Evolutionary conservation across 1,140 invertebrate genomes (phyloP), one percentile per base, ranked within the genome.

Genomic region (Eriocheir sinensis): DNA sequence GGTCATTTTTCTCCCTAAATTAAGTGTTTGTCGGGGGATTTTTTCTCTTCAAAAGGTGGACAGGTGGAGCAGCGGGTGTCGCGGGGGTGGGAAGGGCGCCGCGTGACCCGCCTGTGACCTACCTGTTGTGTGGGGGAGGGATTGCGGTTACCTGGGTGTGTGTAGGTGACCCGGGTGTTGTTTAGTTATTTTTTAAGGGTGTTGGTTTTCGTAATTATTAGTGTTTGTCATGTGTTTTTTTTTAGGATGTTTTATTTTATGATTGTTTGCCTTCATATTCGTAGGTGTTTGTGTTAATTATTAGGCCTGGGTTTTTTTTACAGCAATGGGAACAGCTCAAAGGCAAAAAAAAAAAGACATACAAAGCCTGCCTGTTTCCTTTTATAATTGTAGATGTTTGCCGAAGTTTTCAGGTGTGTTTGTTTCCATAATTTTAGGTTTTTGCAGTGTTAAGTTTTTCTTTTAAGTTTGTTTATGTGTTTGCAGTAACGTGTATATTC

Each of bases 1-100:
- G 85, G 85, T 88, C 85, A 88, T 88, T 88, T 88, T 88, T 88
- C 34, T 30, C 36, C 38, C 38, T 88, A 44, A 88, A 88, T 88
- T 88, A 88, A 88, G 85, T 88, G 85, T 41, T 88, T 40, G 85
- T 40, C 85, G 41, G 38, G 2, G 41, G 21, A 88, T 72, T 72
- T 72, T 53, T 72, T 72, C 60, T 72, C 60, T 72, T 72, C 60
- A n/a, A 72, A n/a, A 72, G 60, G 60, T n/a, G 81, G 38, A 85
- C 81, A 85, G 81, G 81, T 85, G 38, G 30, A 38, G 34, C 34
- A 85, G 81, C 34, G 30, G 81, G 60, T 72, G 60, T 72, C 60
- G n/a, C 60, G 60, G 60, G 60, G 60, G 60, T 27, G 60, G 60
- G 60, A 8, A 21, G 53, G 53, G 60, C 44, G 4, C 15, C 4